phyloP scores from a whole-genome alignment of 2,797 vertebrate species.

The Hoplostethus atlanticus region DNA sequence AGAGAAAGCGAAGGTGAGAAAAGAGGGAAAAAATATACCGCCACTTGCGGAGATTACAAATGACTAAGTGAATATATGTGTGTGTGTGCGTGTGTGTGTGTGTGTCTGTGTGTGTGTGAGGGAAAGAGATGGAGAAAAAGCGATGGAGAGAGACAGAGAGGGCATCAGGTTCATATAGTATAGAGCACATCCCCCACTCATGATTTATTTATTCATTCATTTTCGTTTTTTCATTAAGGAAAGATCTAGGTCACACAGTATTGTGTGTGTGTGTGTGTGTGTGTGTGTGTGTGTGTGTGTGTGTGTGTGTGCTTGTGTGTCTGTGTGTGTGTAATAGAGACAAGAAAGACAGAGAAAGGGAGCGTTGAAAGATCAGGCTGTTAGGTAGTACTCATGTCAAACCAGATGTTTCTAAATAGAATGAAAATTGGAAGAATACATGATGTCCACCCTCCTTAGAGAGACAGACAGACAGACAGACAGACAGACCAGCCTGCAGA shows the following conservation, averaged over 20 bases:
- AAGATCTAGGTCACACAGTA: slow-evolving; percentile 39
- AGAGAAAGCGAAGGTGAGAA: background rate
- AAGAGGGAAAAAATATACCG: background rate
- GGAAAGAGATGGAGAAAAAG: background rate
- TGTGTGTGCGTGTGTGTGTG: slow-evolving; percentile 5
- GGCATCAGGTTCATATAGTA: slow-evolving; percentile 19
- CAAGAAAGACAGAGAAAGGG: slow-evolving; percentile 4
- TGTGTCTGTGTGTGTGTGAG: background rate
- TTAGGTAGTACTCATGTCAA: too few relatives aligned
- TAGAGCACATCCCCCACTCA: slow-evolving; percentile 17
- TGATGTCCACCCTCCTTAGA: slow-evolving; percentile 10
- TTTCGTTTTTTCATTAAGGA: slow-evolving; percentile 37
- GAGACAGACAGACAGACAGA: slow-evolving; percentile 6
- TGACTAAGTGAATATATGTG: slow-evolving; percentile 1
- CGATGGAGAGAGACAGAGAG: slow-evolving; percentile 4
- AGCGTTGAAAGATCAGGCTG: background rate
- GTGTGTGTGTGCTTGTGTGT: background rate
- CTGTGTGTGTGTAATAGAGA: too few relatives aligned
- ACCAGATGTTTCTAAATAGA: slow-evolving; percentile 10
- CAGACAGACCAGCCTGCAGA: too few relatives aligned
- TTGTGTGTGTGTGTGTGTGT: background rate
- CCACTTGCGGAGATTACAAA: slow-evolving; percentile 29
- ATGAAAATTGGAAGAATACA: background rate
- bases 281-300: background rate
- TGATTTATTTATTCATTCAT: slow-evolving; percentile 53